Conservation (phyloP, 2,113 vertebrate species). For the Hoplias malabaricus region DNA sequence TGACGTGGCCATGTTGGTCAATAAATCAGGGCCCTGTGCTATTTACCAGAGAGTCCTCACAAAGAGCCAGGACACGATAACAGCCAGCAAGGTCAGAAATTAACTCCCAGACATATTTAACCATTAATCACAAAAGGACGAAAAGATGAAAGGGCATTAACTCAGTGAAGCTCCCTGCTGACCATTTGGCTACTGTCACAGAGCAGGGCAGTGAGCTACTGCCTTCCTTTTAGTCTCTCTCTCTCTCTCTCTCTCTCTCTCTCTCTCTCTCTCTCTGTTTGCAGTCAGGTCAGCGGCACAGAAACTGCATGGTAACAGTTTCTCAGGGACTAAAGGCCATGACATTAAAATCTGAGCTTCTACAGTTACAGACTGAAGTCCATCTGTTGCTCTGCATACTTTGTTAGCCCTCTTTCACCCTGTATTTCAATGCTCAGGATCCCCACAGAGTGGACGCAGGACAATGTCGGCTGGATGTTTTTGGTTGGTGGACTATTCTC, state of each 20-base stretch:
- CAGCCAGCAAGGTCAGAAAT: constrained; percentile 24
- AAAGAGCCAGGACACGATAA: constrained; percentile 44
- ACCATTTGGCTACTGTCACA: constrained; percentile 35
- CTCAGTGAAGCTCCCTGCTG: constrained; percentile 19
- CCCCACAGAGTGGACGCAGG: too few relatives aligned
- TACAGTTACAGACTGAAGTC: too few relatives aligned
- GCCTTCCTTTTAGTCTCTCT: constrained; percentile 8
- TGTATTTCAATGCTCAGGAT: too few relatives aligned
- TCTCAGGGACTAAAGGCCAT: not conserved
- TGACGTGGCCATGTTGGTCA: constrained; percentile 35
- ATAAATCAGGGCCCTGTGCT: constrained; percentile 37
- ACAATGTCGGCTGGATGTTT: too few relatives aligned
- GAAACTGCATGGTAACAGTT: not conserved
- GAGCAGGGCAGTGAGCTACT: constrained; percentile 26
- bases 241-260: constrained; percentile 32
- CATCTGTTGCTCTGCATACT: too few relatives aligned
- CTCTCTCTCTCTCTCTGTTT: constrained; percentile 51
- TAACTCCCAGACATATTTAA: constrained; percentile 23
- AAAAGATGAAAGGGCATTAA: constrained; percentile 40
- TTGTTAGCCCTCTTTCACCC: too few relatives aligned
- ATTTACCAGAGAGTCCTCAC: constrained; percentile 32
- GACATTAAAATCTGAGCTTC: not conserved
- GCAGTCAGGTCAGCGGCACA: not conserved
- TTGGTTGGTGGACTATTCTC: too few relatives aligned
- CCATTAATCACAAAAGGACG: constrained; percentile 37